These are phyloP conservation scores for Scaptomyza flava DNA, from an alignment of 2,888 invertebrate genomes.

Conservation along the genomic window DNA sequence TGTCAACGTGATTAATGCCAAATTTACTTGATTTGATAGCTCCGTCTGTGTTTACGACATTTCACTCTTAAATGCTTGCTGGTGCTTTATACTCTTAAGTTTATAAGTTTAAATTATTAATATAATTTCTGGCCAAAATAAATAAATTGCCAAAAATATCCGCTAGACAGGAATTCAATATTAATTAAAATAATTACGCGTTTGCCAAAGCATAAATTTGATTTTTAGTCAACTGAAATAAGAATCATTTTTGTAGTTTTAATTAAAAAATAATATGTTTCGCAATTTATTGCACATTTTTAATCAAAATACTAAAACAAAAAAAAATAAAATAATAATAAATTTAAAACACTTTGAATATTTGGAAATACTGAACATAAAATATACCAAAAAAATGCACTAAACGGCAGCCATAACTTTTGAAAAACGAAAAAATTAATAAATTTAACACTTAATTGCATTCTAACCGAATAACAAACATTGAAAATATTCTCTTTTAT, in stretches of 20 bases:
- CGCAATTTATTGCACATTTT: no score
- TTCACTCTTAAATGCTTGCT: neutral
- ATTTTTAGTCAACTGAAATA: neutral
- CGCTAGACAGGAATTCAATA: no score
- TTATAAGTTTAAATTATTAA: neutral
- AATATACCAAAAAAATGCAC: neutral
- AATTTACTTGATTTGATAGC: slow-evolving; percentile 39
- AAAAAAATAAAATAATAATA: no score
- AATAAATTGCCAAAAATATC: neutral
- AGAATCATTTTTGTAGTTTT: slow-evolving; percentile 23
- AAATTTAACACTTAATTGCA: slow-evolving; percentile 72
- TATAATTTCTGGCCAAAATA: slow-evolving; percentile 3
- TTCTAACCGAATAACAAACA: slow-evolving; percentile 44
- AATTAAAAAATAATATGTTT: no score
- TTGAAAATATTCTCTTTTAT: slow-evolving; percentile 23
- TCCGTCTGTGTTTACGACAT: slow-evolving; percentile 13
- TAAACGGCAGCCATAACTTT: slow-evolving; percentile 40
- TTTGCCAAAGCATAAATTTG: neutral
- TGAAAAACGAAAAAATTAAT: slow-evolving; percentile 63
- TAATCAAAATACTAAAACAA: no score
- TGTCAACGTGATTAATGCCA: slow-evolving; percentile 53
- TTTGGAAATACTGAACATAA: no score
- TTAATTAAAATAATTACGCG: neutral
- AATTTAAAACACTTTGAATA: no score
- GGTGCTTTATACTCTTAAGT: neutral